These are phyloP conservation scores for Bilobella aurantiaca DNA, from an alignment of 1,140 invertebrate genomes.

Conservation along the genomic window DNA sequence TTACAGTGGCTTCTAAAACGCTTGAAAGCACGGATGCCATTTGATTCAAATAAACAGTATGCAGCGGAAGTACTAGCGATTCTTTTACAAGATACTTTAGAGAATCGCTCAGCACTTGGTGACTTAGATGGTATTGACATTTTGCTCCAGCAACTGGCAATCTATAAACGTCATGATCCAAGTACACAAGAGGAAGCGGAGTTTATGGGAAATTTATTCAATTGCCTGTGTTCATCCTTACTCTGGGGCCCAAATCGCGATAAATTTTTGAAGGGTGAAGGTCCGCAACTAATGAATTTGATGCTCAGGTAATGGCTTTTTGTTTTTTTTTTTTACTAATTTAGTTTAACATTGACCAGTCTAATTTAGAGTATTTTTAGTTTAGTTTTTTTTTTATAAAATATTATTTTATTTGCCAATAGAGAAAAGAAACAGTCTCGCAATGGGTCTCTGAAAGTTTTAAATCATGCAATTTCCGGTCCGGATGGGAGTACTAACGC, in stretches of 20 bases:
- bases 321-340: not conserved
- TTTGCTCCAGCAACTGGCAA: conserved; percentile 84
- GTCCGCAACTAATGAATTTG: conserved; percentile 88
- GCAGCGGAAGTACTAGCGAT: conserved; percentile 93
- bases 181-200: conserved; percentile 82
- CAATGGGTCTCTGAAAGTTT: conserved; percentile 90
- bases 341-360: too few relatives aligned
- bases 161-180: conserved; percentile 93
- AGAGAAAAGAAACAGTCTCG: conserved; percentile 94
- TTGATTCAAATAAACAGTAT: conserved; percentile 94
- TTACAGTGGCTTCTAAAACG: conserved; percentile 85
- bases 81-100: conserved; percentile 76
- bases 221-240: conserved; percentile 85
- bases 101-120: conserved; percentile 71
- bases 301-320: conserved; percentile 83
- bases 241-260: conserved; percentile 79
- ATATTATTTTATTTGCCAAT: conserved; percentile 30
- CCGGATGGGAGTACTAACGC: conserved; percentile 88
- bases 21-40: conserved; percentile 71
- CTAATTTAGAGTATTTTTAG: not conserved
- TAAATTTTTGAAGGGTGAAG: conserved; percentile 86
- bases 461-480: conserved; percentile 91
- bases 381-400: too few relatives aligned
- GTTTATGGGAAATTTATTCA: conserved; percentile 98
- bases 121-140: conserved; percentile 94